Evolutionary conservation across 2,113 vertebrate species (phyloP).

Genomic region (Pitta sordida): DNA sequence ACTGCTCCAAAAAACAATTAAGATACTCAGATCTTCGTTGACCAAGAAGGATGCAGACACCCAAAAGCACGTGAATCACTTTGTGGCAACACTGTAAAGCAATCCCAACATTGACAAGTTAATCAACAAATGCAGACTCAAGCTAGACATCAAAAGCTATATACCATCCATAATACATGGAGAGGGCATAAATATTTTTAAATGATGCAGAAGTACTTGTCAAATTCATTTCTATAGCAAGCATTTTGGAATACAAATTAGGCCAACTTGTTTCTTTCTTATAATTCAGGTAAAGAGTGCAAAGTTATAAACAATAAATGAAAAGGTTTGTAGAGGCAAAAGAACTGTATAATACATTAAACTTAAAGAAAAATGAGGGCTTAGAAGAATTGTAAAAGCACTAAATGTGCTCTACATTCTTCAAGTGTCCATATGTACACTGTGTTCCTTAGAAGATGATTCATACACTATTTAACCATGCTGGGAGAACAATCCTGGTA

Average conservation of each 20-base stretch:
- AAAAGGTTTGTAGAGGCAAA: not conserved
- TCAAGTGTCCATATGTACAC: not conserved
- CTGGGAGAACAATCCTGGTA: not conserved
- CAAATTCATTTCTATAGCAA: not conserved
- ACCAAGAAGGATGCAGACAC: not conserved
- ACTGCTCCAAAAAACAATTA: not conserved
- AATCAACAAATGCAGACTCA: not conserved
- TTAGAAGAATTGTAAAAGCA: not conserved
- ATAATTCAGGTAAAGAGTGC: not conserved
- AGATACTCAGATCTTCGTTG: not conserved
- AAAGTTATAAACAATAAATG: not conserved
- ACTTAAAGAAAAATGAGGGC: not conserved
- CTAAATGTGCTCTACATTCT: not conserved
- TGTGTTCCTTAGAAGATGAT: not conserved
- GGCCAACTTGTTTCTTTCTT: not conserved
- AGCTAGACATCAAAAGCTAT: not conserved
- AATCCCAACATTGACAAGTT: not conserved
- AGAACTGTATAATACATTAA: not conserved
- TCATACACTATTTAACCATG: not conserved
- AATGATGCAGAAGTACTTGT: not conserved
- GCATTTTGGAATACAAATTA: not conserved
- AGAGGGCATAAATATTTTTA: slow-evolving; percentile 18
- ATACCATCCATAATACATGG: not conserved
- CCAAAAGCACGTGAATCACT: not conserved
- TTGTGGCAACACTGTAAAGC: not conserved